A percentile compares a stretch with the other conserved stretches of the same genome.
These are phyloP conservation scores for Heteronetta atricapilla DNA, from an alignment of 2,113 vertebrate species.

Conservation along the genomic window DNA sequence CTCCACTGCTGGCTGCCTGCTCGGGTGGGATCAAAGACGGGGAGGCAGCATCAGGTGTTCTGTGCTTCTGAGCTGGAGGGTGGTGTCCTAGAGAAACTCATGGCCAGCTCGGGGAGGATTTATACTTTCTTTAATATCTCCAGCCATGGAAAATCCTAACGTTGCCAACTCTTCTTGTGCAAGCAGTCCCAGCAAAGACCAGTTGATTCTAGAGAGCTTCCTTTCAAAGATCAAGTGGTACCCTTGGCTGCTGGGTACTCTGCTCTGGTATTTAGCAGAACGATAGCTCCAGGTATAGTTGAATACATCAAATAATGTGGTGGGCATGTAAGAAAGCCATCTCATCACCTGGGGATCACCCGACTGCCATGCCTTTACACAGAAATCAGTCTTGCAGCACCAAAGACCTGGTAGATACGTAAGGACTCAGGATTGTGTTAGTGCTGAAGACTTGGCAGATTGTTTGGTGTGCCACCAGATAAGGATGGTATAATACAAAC, in stretches of 20 bases:
- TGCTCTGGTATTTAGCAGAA: neutral
- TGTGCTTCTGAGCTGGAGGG: neutral
- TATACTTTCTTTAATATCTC: neutral
- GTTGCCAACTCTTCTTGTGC: neutral
- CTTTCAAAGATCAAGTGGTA: neutral
- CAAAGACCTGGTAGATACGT: neutral
- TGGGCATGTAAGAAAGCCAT: neutral
- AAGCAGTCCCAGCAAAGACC: neutral
- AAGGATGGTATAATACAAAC: conserved; percentile 56
- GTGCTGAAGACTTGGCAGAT: neutral
- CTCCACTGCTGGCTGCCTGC: neutral
- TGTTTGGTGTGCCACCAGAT: conserved; percentile 37
- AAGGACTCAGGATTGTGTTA: neutral
- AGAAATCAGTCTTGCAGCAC: neutral
- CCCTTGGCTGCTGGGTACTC: neutral
- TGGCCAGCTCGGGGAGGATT: neutral
- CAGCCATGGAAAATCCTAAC: neutral
- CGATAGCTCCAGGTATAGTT: neutral
- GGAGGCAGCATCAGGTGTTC: neutral
- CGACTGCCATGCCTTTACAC: neutral
- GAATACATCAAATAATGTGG: neutral
- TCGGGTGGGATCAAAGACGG: neutral
- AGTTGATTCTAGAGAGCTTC: neutral
- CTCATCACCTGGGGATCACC: neutral
- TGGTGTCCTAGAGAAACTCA: neutral